A percentile compares a stretch with the other conserved stretches of the same genome.
Evolutionary conservation across 2,113 vertebrate species (phyloP).

Genomic region (Orycteropus afer): DNA sequence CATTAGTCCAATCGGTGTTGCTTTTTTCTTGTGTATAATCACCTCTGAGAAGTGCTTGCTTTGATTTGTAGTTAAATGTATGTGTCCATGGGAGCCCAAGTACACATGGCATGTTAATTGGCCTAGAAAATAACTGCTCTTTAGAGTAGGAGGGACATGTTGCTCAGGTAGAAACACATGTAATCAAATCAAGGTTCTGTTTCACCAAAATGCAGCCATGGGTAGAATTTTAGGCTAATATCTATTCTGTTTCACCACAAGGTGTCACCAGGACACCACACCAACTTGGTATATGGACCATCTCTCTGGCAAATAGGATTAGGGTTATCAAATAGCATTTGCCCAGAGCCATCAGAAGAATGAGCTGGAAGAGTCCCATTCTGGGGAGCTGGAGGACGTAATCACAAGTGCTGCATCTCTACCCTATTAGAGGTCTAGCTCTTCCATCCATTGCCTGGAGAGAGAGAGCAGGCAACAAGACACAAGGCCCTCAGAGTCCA

Average conservation of each 20-base stretch:
- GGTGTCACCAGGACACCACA: constrained; percentile 83
- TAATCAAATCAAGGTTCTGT: neutral
- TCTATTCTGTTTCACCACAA: constrained; percentile 80
- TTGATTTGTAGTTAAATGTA: neutral
- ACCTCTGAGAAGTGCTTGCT: neutral
- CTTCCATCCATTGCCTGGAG: neutral
- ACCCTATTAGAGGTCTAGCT: neutral
- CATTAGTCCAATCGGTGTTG: neutral
- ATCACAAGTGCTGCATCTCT: neutral
- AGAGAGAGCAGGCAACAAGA: neutral
- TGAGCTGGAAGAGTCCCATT: neutral
- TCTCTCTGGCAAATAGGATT: constrained; percentile 76
- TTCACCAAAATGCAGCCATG: neutral
- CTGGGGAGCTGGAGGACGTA: neutral
- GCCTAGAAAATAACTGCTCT: neutral
- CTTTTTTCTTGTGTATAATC: neutral
- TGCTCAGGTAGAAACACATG: neutral
- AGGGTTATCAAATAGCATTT: neutral
- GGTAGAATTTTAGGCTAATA: constrained; percentile 49
- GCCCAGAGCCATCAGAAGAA: neutral
- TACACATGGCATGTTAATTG: neutral
- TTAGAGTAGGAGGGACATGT: neutral
- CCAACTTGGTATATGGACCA: neutral
- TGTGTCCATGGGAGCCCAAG: neutral
- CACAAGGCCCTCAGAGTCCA: neutral